Evolutionary conservation across 2,888 invertebrate species (phyloP).

Genomic region (Polydrusus tereticollis): DNA sequence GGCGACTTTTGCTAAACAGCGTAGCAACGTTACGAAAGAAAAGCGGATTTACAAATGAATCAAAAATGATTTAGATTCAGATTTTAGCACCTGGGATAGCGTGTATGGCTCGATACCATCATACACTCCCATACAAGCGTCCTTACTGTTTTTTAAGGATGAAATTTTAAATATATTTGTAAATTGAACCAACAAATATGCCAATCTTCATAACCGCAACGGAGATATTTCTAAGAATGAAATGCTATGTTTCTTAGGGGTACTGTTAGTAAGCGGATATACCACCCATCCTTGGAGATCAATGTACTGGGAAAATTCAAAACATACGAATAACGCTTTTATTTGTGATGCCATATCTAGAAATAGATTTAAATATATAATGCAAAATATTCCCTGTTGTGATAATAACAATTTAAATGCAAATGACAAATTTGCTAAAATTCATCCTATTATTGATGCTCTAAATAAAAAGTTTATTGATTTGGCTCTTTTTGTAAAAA

Average conservation of each 20-base stretch:
- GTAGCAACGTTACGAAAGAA: not conserved
- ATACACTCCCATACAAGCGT: not conserved
- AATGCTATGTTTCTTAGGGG: conserved; percentile 9
- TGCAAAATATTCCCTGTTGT: conserved; percentile 9
- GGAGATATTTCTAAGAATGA: conserved; percentile 14
- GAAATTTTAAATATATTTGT: not conserved
- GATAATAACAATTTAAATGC: not conserved
- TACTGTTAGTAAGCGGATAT: conserved; percentile 4
- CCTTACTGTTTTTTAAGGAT: not conserved
- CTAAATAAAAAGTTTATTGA: too few relatives aligned
- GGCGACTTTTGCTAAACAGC: too few relatives aligned
- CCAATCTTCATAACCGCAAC: not conserved
- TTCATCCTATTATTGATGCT: too few relatives aligned
- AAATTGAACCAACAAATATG: not conserved
- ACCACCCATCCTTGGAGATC: not conserved
- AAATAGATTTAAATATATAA: conserved; percentile 25
- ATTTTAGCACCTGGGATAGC: not conserved
- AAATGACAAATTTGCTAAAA: too few relatives aligned
- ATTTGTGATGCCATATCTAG: conserved; percentile 11
- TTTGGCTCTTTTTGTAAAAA: too few relatives aligned
- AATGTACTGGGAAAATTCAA: conserved; percentile 1
- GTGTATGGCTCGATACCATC: not conserved
- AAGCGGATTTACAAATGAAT: not conserved
- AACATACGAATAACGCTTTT: conserved; percentile 1
- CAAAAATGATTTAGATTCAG: not conserved